Conservation (phyloP, 2,113 vertebrate species). For the Labrus mixtus region DNA sequence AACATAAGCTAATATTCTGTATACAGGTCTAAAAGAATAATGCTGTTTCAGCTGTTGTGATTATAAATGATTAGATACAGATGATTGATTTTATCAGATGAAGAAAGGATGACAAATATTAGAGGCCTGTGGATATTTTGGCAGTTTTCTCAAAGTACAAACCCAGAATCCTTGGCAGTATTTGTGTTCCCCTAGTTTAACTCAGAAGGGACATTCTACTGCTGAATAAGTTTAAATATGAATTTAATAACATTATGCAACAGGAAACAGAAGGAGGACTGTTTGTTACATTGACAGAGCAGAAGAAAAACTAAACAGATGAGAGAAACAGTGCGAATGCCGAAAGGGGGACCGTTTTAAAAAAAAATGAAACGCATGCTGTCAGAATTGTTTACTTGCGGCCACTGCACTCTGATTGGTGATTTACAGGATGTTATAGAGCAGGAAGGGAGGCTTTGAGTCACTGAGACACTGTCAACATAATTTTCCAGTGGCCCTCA, state of each 20-base stretch:
- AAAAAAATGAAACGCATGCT: constrained; percentile 10
- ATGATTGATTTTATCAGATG: not conserved
- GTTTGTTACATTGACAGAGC: not conserved
- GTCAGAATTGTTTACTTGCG: constrained; percentile 6
- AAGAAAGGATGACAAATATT: not conserved
- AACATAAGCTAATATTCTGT: too few relatives aligned
- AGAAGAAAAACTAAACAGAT: constrained; percentile 37
- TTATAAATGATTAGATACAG: not conserved
- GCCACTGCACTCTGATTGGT: not conserved
- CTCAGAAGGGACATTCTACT: constrained; percentile 17
- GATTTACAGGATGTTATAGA: not conserved
- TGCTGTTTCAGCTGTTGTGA: not conserved
- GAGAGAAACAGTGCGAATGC: constrained; percentile 34
- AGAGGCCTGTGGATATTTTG: not conserved
- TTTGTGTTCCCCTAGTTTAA: constrained; percentile 14
- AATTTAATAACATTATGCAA: constrained; percentile 52
- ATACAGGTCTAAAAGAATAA: not conserved
- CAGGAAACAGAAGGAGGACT: constrained; percentile 2
- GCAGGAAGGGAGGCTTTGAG: constrained; percentile 1
- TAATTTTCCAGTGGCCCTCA: constrained; percentile 26
- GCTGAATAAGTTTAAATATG: constrained; percentile 40
- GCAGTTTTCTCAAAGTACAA: constrained; percentile 15
- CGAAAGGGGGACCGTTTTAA: constrained; percentile 1
- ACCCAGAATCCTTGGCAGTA: constrained; percentile 30
- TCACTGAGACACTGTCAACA: constrained; percentile 14